These are phyloP conservation scores for Trididemnum nubilum DNA, from an alignment of 23 tunicate species.

Conservation along the genomic window DNA sequence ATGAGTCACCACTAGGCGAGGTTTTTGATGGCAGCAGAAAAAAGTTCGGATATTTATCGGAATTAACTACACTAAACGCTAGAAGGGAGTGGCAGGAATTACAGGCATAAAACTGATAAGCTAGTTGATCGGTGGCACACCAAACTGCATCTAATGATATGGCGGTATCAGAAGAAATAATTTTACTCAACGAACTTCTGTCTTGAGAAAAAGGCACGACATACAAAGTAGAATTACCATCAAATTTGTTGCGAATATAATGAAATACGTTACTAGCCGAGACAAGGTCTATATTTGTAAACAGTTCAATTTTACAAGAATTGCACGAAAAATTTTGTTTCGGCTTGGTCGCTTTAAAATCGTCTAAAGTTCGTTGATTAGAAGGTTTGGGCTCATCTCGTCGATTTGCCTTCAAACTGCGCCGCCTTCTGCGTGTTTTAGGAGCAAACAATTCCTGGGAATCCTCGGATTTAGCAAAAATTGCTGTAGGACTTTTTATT, in stretches of 20 bases:
- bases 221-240: not conserved
- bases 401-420: constrained; percentile 29
- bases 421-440: constrained; percentile 8
- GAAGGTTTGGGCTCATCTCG: not conserved
- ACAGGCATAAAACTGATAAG: constrained; percentile 53
- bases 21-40: not conserved
- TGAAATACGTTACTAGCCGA: not conserved
- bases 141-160: constrained; percentile 41
- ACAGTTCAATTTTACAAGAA: constrained; percentile 10
- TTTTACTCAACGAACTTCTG: not conserved
- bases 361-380: not conserved
- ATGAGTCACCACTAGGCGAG: too few species aligned
- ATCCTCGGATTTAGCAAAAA: not conserved
- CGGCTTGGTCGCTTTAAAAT: not conserved
- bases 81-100: constrained; percentile 20
- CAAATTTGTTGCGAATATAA: constrained; percentile 14
- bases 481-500: too few species aligned
- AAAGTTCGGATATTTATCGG: not conserved
- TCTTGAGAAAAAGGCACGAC: not conserved
- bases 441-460: constrained; percentile 22
- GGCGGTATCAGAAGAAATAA: not conserved
- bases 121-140: constrained; percentile 56
- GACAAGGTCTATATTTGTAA: not conserved
- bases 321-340: not conserved
- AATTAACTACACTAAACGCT: constrained; percentile 34